phyloP scores from a whole-genome alignment of 2,888 invertebrate genomes.

The Venustoraphidia nigricollis region DNA sequence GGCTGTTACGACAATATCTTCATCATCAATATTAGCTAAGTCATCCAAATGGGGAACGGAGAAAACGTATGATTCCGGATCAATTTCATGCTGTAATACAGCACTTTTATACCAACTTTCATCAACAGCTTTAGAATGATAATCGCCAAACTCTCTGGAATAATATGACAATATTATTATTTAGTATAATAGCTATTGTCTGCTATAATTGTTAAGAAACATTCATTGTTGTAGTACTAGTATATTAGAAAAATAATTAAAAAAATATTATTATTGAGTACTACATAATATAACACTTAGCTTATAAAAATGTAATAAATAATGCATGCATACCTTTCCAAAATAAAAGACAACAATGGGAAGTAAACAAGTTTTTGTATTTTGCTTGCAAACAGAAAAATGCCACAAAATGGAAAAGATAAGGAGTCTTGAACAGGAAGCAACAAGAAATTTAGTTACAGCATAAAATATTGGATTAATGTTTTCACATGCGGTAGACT shows the following conservation, averaged over 20 bases:
- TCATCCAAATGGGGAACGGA: constrained; percentile 48
- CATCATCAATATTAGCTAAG: constrained; percentile 25
- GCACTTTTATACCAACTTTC: constrained; percentile 87
- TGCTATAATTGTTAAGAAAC: too few relatives aligned
- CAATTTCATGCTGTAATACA: constrained; percentile 66
- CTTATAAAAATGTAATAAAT: background rate
- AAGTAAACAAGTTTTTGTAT: background rate
- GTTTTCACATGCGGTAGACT: background rate
- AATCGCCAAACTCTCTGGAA: constrained; percentile 57
- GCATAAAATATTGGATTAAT: background rate
- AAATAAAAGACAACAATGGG: background rate
- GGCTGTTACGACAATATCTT: constrained; percentile 56
- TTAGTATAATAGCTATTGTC: background rate
- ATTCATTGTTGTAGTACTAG: too few relatives aligned
- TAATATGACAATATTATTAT: background rate
- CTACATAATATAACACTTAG: background rate
- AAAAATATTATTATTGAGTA: too few relatives aligned
- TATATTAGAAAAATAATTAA: too few relatives aligned
- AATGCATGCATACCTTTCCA: background rate
- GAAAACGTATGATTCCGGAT: constrained; percentile 61
- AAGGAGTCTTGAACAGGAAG: background rate
- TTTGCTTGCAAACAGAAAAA: constrained; percentile 2
- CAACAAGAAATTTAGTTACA: background rate
- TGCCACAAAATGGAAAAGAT: background rate
- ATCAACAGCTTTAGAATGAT: constrained; percentile 62